phyloP scores from a whole-genome alignment of 2,797 vertebrate genomes.

The Parambassis ranga region DNA sequence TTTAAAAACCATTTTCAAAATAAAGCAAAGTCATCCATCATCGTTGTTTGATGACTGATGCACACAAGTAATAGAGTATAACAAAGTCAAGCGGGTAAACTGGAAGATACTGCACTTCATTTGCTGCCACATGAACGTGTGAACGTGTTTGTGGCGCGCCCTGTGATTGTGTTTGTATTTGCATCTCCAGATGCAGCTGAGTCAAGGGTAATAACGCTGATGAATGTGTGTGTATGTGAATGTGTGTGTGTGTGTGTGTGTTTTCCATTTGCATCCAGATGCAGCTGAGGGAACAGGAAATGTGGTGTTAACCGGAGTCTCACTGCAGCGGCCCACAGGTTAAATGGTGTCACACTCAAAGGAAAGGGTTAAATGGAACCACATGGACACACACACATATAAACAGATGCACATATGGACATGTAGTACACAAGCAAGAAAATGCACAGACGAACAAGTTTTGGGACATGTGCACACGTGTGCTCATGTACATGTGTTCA shows the following conservation, averaged over 20 bases:
- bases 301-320: conserved; percentile 70
- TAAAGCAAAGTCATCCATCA: conserved; percentile 12
- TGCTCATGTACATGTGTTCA: conserved; percentile 4
- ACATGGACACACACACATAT: conserved; percentile 49
- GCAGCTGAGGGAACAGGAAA: conserved; percentile 72
- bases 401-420: conserved; percentile 42
- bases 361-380: conserved; percentile 76
- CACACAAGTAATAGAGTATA: background rate
- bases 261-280: conserved; percentile 55
- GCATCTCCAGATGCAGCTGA: conserved; percentile 43
- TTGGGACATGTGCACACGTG: conserved; percentile 6
- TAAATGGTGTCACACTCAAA: conserved; percentile 75
- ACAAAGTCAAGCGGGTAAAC: background rate
- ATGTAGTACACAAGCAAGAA: conserved; percentile 24
- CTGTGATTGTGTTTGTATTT: conserved; percentile 25
- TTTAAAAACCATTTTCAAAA: conserved; percentile 25
- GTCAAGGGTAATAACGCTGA: conserved; percentile 29
- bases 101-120: background rate
- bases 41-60: conserved; percentile 15
- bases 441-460: background rate
- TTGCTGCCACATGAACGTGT: background rate
- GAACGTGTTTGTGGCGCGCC: background rate
- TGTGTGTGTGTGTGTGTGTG: conserved; percentile 4
- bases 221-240: conserved; percentile 1
- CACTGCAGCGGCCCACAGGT: conserved; percentile 61